These are phyloP conservation scores for Pampus argenteus DNA, from an alignment of 2,797 vertebrate genomes.

Conservation along the genomic window DNA sequence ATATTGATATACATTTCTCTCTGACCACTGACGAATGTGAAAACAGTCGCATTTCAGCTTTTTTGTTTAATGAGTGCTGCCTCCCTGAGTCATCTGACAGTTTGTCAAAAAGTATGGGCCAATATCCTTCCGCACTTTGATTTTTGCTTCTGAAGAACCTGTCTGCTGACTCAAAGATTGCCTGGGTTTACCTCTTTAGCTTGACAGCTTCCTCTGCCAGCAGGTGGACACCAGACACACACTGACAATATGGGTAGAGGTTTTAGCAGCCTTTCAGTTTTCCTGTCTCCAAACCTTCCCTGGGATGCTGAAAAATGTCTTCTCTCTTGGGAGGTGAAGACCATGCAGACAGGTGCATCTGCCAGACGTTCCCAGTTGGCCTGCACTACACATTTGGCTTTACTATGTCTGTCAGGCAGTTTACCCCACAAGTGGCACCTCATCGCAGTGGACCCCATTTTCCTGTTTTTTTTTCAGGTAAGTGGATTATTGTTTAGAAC, in stretches of 20 bases:
- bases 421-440: neutral
- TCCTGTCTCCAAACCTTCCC: neutral
- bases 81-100: conserved; percentile 28
- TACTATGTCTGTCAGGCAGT: neutral
- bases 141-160: conserved; percentile 1
- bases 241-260: neutral
- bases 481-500: neutral
- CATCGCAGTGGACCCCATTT: neutral
- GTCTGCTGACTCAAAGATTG: conserved; percentile 15
- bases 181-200: conserved; percentile 6
- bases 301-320: neutral
- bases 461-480: neutral
- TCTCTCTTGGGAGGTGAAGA: neutral
- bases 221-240: neutral
- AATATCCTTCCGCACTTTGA: conserved; percentile 1
- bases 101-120: too few relatives aligned
- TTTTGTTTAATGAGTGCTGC: neutral
- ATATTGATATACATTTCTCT: conserved; percentile 3
- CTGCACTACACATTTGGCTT: neutral
- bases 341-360: neutral
- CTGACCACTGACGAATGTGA: neutral
- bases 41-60: neutral
- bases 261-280: neutral
- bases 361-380: neutral
- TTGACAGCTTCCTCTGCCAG: conserved; percentile 12